Conservation (phyloP, 2,888 invertebrate species). For the Desoria tigrina region DNA sequence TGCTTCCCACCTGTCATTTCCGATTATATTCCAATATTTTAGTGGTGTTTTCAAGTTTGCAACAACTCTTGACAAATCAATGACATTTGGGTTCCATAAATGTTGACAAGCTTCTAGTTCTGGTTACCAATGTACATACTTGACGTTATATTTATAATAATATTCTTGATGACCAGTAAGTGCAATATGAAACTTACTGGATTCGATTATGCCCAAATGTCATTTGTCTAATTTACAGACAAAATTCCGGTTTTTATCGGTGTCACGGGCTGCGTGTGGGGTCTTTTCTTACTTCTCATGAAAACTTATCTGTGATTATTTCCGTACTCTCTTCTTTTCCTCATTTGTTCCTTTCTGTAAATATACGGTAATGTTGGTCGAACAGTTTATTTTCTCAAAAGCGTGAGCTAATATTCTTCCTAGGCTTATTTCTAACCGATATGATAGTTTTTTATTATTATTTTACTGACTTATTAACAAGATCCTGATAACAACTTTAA, state of each 20-base stretch:
- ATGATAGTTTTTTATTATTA: background rate
- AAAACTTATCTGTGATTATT: constrained; percentile 62
- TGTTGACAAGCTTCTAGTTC: constrained; percentile 17
- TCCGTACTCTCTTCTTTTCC: constrained; percentile 29
- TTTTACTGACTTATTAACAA: background rate
- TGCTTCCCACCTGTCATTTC: constrained; percentile 45
- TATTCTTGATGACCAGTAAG: no score
- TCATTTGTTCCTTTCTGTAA: constrained; percentile 31
- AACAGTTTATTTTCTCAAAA: constrained; percentile 6
- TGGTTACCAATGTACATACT: constrained; percentile 19
- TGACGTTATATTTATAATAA: background rate
- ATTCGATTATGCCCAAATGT: background rate
- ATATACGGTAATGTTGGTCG: constrained; percentile 24
- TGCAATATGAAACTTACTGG: background rate
- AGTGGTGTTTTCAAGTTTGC: background rate
- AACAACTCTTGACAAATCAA: background rate
- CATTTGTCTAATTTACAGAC: constrained; percentile 56
- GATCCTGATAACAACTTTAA: background rate
- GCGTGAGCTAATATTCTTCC: background rate
- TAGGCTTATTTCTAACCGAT: background rate
- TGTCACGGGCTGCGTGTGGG: constrained; percentile 87
- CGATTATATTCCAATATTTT: constrained; percentile 20
- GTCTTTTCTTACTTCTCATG: constrained; percentile 73
- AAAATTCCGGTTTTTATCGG: constrained; percentile 79
- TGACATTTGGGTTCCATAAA: constrained; percentile 11